Conservation (phyloP, 2,113 vertebrate genomes). For the Pipra filicauda region DNA sequence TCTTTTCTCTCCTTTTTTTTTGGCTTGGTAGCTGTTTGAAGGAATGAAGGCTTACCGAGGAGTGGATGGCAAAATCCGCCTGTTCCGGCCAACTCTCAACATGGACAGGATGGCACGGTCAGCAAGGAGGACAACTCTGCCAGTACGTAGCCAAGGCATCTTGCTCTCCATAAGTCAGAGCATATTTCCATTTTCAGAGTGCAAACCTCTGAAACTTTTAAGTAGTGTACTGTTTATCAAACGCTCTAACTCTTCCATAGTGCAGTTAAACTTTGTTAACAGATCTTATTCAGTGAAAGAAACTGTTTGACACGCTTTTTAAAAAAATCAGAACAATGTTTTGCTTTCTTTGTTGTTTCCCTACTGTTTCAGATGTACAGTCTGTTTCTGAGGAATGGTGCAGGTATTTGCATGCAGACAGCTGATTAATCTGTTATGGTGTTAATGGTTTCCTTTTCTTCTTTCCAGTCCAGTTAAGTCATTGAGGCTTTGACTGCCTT, state of each 20-base stretch:
- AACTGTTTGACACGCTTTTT: background rate
- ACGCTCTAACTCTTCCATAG: background rate
- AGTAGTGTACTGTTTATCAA: background rate
- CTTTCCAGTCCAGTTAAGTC: background rate
- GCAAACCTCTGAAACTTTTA: background rate
- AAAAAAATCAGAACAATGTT: background rate
- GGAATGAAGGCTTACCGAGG: slow-evolving; percentile 90
- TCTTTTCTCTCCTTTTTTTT: background rate
- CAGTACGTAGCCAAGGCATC: slow-evolving; percentile 71
- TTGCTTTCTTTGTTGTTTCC: background rate
- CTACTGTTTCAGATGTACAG: background rate
- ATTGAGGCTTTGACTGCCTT: background rate
- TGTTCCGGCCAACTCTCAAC: slow-evolving; percentile 89
- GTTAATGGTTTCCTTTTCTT: background rate
- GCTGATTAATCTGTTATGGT: background rate
- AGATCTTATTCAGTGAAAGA: background rate
- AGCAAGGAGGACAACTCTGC: slow-evolving; percentile 80
- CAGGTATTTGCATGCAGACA: background rate
- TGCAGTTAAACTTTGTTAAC: background rate
- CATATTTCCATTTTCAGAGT: background rate
- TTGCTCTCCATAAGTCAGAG: background rate
- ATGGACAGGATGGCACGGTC: slow-evolving; percentile 86
- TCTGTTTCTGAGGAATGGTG: background rate
- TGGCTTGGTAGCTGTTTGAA: slow-evolving; percentile 82
- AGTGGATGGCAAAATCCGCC: slow-evolving; percentile 80